Conservation (phyloP, 2,888 invertebrate species). For the Monochamus alternatus region DNA sequence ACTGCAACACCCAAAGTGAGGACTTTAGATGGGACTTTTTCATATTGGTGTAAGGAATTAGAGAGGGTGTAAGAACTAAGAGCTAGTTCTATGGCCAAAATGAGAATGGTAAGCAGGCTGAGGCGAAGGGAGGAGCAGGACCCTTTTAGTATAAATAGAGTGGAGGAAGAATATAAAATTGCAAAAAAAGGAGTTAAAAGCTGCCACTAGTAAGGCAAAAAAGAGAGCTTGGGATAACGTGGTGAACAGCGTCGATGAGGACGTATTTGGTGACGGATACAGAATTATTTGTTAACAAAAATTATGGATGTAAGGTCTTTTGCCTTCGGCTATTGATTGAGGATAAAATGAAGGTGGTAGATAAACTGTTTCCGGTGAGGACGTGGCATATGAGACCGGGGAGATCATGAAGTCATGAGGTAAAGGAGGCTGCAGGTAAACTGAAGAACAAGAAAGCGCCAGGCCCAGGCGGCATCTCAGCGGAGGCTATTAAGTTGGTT, state of each 20-base stretch:
- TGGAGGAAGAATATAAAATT: background rate
- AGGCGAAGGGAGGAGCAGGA: background rate
- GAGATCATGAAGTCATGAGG: background rate
- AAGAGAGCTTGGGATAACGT: background rate
- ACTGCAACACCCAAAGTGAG: background rate
- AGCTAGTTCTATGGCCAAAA: background rate
- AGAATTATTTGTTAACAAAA: background rate
- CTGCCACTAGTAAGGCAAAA: background rate
- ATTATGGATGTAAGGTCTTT: background rate
- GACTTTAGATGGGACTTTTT: background rate
- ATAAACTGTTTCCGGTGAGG: background rate
- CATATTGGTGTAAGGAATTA: background rate
- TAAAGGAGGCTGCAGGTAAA: background rate
- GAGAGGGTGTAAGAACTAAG: background rate
- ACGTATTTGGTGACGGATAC: background rate
- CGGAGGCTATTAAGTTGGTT: background rate
- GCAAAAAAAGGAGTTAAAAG: background rate
- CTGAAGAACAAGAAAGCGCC: background rate
- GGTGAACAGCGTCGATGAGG: background rate
- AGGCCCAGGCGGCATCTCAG: background rate
- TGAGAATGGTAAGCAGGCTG: background rate
- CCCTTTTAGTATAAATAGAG: background rate
- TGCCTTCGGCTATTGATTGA: background rate
- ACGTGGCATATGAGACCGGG: background rate
- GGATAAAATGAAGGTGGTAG: background rate